phyloP scores from a whole-genome alignment of 2,888 invertebrate genomes.

The Teinopalpus imperialis region DNA sequence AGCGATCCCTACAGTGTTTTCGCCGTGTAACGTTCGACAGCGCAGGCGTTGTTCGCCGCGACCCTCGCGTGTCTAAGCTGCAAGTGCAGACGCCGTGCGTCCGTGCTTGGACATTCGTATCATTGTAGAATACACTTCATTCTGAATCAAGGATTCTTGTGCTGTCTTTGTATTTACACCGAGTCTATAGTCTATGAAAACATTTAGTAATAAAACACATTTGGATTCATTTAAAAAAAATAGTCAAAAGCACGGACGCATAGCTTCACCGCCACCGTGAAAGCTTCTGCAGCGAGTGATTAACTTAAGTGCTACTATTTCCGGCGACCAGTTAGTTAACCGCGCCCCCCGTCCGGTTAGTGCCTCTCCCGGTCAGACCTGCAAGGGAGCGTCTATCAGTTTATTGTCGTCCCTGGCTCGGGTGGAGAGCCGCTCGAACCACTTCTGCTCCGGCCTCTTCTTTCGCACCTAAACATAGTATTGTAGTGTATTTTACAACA shows the following conservation, averaged over 20 bases:
- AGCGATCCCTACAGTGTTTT: no score
- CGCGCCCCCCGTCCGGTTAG: conserved; percentile 11
- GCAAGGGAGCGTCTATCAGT: conserved; percentile 54
- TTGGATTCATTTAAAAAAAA: no score
- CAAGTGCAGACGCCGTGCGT: no score
- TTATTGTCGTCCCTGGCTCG: conserved; percentile 50
- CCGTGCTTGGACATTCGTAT: no score
- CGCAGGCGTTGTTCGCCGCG: no score
- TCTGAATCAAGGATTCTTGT: no score
- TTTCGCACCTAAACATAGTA: conserved; percentile 60
- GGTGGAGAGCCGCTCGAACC: conserved; percentile 73
- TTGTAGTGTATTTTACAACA: conserved; percentile 9
- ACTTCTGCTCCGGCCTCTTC: conserved; percentile 55
- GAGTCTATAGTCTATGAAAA: no score
- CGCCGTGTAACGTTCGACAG: no score
- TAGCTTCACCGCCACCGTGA: background rate
- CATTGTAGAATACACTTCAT: no score
- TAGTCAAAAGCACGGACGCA: background rate
- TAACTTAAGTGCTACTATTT: background rate
- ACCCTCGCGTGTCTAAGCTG: no score
- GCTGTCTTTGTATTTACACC: no score
- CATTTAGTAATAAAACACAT: no score
- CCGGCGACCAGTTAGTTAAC: conserved; percentile 2
- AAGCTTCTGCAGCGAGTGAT: background rate
- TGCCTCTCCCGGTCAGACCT: conserved; percentile 51